phyloP scores from a whole-genome alignment of 1,140 invertebrate species.

The Platorchestia sp. region DNA sequence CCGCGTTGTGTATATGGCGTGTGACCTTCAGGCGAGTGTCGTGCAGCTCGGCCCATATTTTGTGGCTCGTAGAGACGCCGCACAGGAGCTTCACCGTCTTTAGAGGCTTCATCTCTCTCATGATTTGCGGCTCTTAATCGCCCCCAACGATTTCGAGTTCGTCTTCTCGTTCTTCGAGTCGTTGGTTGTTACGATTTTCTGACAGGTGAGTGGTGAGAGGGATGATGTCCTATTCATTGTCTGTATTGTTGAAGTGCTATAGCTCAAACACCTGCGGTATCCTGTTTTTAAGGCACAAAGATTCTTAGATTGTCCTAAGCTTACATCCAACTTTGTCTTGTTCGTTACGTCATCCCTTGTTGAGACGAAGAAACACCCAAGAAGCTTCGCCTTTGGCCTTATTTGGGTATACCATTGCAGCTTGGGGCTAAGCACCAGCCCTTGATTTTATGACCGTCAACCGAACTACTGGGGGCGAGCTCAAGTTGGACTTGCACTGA shows the following conservation, averaged over 20 bases:
- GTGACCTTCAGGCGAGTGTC: constrained; percentile 4
- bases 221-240: background rate
- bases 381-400: background rate
- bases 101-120: background rate
- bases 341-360: background rate
- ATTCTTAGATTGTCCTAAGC: background rate
- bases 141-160: background rate
- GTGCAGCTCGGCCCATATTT: background rate
- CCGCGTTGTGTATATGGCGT: background rate
- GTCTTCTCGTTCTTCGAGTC: background rate
- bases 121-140: background rate
- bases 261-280: background rate
- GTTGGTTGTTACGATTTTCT: background rate
- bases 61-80: background rate
- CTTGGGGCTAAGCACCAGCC: background rate
- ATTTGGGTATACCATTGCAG: background rate
- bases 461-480: background rate
- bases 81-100: background rate
- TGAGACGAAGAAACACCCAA: too few species aligned
- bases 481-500: background rate
- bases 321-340: background rate
- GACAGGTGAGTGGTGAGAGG: background rate
- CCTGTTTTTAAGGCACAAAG: background rate
- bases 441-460: background rate
- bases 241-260: background rate